Evolutionary conservation across 2,888 invertebrate genomes (phyloP).

Genomic region (Sinodicranocentrus sp.): DNA sequence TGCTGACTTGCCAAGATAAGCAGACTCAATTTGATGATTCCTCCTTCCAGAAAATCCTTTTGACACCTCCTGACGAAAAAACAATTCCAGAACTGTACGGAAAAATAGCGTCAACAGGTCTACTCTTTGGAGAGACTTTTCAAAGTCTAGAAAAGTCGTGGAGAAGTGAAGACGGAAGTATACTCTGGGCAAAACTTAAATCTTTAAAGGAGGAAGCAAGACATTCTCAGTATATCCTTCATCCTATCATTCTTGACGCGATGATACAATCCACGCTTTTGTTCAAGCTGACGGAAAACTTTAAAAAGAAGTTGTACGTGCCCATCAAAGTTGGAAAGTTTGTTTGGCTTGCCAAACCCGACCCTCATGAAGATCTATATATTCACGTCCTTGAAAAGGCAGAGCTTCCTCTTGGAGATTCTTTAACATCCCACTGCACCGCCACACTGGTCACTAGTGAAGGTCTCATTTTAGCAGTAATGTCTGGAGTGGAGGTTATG

Average conservation of each 20-base stretch:
- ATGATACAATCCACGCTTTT: conserved; percentile 54
- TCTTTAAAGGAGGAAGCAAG: no score
- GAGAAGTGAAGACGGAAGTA: not conserved
- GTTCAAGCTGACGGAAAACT: not conserved
- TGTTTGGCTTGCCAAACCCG: conserved; percentile 16
- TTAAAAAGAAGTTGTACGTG: conserved; percentile 43
- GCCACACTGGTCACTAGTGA: no score
- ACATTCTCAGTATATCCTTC: conserved; percentile 52
- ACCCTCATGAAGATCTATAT: not conserved
- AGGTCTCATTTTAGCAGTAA: not conserved
- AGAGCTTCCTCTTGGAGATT: no score
- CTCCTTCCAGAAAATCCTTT: not conserved
- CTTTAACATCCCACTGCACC: no score
- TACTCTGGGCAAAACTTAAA: no score
- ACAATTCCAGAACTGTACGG: not conserved
- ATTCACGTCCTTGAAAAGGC: not conserved
- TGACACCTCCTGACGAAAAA: not conserved
- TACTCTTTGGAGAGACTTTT: conserved; percentile 44
- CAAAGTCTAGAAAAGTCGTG: conserved; percentile 22
- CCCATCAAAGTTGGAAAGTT: conserved; percentile 54
- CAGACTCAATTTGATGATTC: not conserved
- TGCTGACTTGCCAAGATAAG: conserved; percentile 33
- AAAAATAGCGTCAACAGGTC: conserved; percentile 25
- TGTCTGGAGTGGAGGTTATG: conserved; percentile 1
- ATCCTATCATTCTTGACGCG: conserved; percentile 57